Conservation (phyloP, 1,140 invertebrate species). For the Leptinotarsa texana region DNA sequence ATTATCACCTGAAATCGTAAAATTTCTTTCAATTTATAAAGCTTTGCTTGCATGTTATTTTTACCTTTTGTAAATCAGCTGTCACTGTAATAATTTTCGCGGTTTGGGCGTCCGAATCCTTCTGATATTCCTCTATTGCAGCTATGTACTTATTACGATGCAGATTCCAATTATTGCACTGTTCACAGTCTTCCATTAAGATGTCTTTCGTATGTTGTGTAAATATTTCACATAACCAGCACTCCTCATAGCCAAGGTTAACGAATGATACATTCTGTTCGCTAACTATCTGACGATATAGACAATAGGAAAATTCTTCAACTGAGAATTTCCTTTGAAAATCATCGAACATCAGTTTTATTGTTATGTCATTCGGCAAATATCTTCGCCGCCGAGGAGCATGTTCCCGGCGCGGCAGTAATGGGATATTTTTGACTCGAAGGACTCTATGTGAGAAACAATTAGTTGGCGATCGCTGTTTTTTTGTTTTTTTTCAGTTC, state of each 20-base stretch:
- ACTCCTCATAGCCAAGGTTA: slow-evolving; percentile 34
- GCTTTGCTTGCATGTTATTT: slow-evolving; percentile 12
- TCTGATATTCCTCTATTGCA: slow-evolving; percentile 20
- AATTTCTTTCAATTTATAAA: slow-evolving; percentile 4
- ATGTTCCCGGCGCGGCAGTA: slow-evolving; percentile 28
- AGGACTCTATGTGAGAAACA: slow-evolving; percentile 28
- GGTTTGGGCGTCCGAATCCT: slow-evolving; percentile 10
- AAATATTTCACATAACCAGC: slow-evolving; percentile 31
- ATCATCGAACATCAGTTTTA: slow-evolving; percentile 23
- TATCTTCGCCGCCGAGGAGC: slow-evolving; percentile 23
- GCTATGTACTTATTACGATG: slow-evolving; percentile 10
- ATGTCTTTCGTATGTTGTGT: slow-evolving; percentile 29
- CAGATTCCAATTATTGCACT: slow-evolving; percentile 14
- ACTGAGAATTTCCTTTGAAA: slow-evolving; percentile 23
- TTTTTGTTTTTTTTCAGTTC: background rate
- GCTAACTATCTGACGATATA: slow-evolving; percentile 30
- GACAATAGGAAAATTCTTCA: slow-evolving; percentile 28
- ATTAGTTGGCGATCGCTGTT: slow-evolving; percentile 1
- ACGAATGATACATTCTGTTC: slow-evolving; percentile 31
- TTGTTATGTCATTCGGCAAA: slow-evolving; percentile 29
- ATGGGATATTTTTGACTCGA: slow-evolving; percentile 21
- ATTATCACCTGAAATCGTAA: slow-evolving; percentile 31
- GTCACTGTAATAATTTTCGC: background rate
- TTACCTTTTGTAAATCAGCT: background rate
- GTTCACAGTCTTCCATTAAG: slow-evolving; percentile 13